Evolutionary conservation across 2,888 invertebrate species (phyloP), one percentile per base, ranked within the genome.

Genomic region (Fragum sueziense): DNA sequence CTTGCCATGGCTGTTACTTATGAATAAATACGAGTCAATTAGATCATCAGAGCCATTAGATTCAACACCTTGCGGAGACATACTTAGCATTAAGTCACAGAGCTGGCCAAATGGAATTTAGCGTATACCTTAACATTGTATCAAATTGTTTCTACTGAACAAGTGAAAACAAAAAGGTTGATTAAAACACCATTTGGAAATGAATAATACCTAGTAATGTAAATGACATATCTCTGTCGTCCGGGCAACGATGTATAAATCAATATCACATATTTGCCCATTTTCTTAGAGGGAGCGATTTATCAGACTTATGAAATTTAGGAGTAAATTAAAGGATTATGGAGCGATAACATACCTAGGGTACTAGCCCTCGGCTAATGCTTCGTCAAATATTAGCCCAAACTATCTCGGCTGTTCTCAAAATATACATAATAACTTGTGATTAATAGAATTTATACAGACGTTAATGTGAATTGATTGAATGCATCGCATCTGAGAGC

Each of bases 311-410:
- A 81, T 81, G 79, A 80, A 84, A 81, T 81, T 76, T 81, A 84
- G 80, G 79, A 81, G 84, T 84, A 84, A 80, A 84, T 84, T 84
- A 84, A 80, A 54, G 80, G 84, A 80, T 84, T 83, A 78, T 9
- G 17, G 31, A 25, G 74, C 65, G 84, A 84, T 84, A 84, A 75
- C 75, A 84, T 84, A 59, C 83, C 80, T 52, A 37, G 33, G 41
- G 71, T 59, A 59, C 79, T 72, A 79, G 72, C 79, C 74, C 59
- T 69, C 59, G 20, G 20, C 37, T 74, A 82, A 82, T 61, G 41
- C 82, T 70, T 74, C 34, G n/a, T n/a, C 70, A 77, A 82, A 82
- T 65, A 65, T 41, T 65, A 14, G 6, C 41, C 41, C 41, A 3
- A n/a, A 41, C 65, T 41, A 65, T 65, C 37, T 65, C 65, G 4